A percentile compares a stretch with the other conserved stretches of the same genome.
phyloP scores from a whole-genome alignment of 2,113 vertebrate species.

The Haliaeetus leucogaster region DNA sequence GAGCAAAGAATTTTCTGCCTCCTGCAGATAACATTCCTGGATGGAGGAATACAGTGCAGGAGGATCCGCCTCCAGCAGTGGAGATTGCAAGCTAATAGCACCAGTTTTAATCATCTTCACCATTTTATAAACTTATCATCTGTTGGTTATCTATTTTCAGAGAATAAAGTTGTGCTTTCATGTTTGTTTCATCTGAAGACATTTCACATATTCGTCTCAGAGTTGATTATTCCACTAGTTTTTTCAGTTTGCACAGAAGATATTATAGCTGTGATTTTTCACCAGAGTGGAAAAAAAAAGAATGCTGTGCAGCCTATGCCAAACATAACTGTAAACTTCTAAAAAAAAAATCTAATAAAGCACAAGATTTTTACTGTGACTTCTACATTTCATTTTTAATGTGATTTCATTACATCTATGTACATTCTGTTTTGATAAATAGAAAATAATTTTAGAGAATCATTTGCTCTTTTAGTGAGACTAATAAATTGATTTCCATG shows the following conservation, averaged over 20 bases:
- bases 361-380: neutral
- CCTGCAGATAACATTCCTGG: neutral
- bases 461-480: neutral
- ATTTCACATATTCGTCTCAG: neutral
- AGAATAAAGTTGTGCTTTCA: neutral
- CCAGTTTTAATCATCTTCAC: neutral
- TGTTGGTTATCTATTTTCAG: neutral
- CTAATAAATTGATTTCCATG: neutral
- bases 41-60: neutral
- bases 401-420: neutral
- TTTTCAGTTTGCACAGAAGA: neutral
- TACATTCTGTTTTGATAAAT: neutral
- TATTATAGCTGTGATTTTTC: neutral
- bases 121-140: neutral
- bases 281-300: neutral
- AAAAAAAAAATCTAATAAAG: neutral
- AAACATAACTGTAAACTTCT: neutral
- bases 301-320: neutral
- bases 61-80: neutral
- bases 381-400: neutral
- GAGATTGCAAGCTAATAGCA: neutral
- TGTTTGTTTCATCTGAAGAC: neutral
- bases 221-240: neutral
- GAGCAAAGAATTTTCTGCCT: neutral
- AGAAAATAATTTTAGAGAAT: neutral